Evolutionary conservation across 1,140 invertebrate species (phyloP).

Genomic region (Hycleus phaleratus): DNA sequence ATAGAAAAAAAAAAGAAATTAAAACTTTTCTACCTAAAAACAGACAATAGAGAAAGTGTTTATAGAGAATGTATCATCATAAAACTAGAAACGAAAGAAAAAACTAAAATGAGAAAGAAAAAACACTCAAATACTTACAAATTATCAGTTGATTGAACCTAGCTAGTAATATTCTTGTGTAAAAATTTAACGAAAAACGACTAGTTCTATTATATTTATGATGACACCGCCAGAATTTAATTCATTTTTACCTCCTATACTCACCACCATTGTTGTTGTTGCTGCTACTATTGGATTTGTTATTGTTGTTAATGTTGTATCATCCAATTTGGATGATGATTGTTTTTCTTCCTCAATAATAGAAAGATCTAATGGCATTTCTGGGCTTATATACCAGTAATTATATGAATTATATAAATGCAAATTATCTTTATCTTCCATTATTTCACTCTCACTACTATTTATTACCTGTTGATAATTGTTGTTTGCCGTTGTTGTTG

Average conservation of each 20-base stretch:
- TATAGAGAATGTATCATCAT: slow-evolving; percentile 24
- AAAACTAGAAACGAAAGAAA: slow-evolving; percentile 9
- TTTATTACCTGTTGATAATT: slow-evolving; percentile 7
- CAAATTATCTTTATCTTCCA: slow-evolving; percentile 28
- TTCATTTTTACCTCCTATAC: no score
- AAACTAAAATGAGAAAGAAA: slow-evolving; percentile 4
- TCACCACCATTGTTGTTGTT: no score
- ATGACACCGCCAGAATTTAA: no score
- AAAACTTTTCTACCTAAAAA: neutral
- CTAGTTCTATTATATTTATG: no score
- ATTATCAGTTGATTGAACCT: neutral
- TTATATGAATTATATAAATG: slow-evolving; percentile 45
- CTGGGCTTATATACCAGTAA: slow-evolving; percentile 47
- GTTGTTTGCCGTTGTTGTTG: neutral
- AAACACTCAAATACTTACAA: slow-evolving; percentile 17
- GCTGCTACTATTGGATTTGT: no score
- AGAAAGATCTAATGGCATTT: slow-evolving; percentile 42
- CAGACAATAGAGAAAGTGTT: neutral
- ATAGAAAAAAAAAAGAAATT: neutral
- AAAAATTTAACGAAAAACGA: no score
- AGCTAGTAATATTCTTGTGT: no score
- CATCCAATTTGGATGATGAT: neutral
- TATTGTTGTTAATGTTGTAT: no score
- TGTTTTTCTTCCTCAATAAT: slow-evolving; percentile 33
- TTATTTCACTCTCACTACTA: slow-evolving; percentile 13